phyloP scores from a whole-genome alignment of 2,888 invertebrate genomes.

The Dasypolia templi region DNA sequence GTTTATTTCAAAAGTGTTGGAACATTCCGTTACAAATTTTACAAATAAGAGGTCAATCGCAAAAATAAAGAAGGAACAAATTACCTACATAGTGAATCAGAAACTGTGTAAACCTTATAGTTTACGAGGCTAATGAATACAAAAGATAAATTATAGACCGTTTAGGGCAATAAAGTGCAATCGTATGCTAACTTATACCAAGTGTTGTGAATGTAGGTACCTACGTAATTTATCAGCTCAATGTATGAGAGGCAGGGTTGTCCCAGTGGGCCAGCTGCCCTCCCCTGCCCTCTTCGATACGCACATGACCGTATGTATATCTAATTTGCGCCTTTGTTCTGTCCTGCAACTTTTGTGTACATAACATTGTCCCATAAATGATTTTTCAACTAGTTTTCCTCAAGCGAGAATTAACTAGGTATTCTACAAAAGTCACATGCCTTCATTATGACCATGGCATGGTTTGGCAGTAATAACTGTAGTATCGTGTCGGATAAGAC shows the following conservation, averaged over 20 bases:
- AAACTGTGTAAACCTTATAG: too few relatives aligned
- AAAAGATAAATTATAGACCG: neutral
- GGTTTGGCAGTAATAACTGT: constrained; percentile 17
- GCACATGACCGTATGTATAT: neutral
- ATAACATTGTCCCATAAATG: too few relatives aligned
- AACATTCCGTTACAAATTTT: neutral
- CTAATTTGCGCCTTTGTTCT: neutral
- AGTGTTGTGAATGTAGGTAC: neutral
- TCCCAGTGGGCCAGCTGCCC: neutral
- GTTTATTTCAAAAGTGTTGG: neutral
- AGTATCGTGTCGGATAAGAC: constrained; percentile 45
- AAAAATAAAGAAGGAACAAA: neutral
- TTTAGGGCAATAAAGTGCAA: neutral
- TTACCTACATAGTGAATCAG: neutral
- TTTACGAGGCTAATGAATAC: neutral
- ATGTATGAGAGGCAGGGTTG: neutral
- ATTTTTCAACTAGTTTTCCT: constrained; percentile 10
- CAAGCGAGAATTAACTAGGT: neutral
- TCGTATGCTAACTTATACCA: neutral
- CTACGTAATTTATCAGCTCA: neutral
- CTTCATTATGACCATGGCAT: constrained; percentile 18
- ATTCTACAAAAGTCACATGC: constrained; percentile 3
- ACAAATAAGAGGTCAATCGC: neutral
- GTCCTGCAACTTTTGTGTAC: neutral
- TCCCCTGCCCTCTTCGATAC: neutral